Percentiles rank a stretch among this genome's conserved stretches.
These are phyloP conservation scores for Caiman crocodilus DNA, from an alignment of 2,797 vertebrate species.

Conservation along the genomic window DNA sequence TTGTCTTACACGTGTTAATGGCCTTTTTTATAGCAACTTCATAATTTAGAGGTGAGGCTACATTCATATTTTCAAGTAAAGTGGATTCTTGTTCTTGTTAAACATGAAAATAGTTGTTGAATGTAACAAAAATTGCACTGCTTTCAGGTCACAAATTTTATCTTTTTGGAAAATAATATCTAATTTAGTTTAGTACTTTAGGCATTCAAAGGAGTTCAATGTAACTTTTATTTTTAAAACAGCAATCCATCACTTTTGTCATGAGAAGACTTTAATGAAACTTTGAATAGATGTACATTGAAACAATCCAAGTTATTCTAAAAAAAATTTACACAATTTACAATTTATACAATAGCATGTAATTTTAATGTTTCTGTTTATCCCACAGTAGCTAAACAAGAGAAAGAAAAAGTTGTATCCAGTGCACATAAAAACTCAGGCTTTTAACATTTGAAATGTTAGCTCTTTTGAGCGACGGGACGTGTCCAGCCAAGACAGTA, in stretches of 20 bases:
- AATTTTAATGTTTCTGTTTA: not conserved
- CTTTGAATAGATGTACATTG: not conserved
- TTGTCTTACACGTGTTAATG: not conserved
- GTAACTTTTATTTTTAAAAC: not conserved
- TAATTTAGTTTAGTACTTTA: not conserved
- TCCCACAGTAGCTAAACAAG: not conserved
- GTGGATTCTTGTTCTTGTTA: not conserved
- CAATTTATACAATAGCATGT: no score
- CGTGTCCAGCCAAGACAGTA: not conserved
- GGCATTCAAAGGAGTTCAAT: conserved; percentile 4
- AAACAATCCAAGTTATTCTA: not conserved
- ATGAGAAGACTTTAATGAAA: not conserved
- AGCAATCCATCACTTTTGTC: not conserved
- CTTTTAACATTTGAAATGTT: not conserved
- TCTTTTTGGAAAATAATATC: not conserved
- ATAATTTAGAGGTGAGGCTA: conserved; percentile 1
- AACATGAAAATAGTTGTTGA: not conserved
- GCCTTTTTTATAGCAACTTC: not conserved
- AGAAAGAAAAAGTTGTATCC: not conserved
- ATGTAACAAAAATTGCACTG: not conserved
- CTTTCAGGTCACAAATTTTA: not conserved
- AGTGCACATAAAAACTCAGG: not conserved
- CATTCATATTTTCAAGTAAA: conserved; percentile 1
- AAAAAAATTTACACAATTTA: not conserved
- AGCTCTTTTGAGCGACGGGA: not conserved